phyloP scores from a whole-genome alignment of 2,888 invertebrate genomes.

The Cybosia mesomella region DNA sequence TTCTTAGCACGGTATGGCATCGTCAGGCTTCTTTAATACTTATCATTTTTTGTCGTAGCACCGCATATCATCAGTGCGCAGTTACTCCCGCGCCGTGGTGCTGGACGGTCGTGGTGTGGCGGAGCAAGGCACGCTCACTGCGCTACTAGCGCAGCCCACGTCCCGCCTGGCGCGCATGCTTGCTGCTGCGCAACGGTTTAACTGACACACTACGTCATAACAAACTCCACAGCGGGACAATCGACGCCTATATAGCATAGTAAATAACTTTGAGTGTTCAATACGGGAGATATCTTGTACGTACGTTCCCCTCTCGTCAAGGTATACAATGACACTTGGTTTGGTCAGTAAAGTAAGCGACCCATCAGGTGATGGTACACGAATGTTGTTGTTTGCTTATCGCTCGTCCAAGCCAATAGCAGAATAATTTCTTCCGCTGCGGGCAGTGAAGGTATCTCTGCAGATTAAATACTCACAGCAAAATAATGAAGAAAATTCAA shows the following conservation, averaged over 20 bases:
- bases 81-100: slow-evolving; percentile 90
- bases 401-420: neutral
- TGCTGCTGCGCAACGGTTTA: slow-evolving; percentile 64
- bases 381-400: too few species aligned
- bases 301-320: neutral
- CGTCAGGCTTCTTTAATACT: neutral
- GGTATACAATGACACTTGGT: neutral
- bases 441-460: too few species aligned
- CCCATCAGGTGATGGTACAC: neutral
- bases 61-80: slow-evolving; percentile 90
- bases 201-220: slow-evolving; percentile 39
- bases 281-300: neutral
- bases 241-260: neutral
- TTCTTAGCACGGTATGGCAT: neutral
- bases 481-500: neutral
- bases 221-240: neutral
- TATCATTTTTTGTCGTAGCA: slow-evolving; percentile 83
- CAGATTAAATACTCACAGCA: too few species aligned
- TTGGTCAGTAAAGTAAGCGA: neutral
- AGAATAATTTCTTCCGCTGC: neutral
- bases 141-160: slow-evolving; percentile 84
- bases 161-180: slow-evolving; percentile 88
- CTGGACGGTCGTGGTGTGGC: slow-evolving; percentile 89
- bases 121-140: slow-evolving; percentile 89
- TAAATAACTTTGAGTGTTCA: neutral